These are phyloP conservation scores for Crossocerus cetratus DNA, from an alignment of 2,888 invertebrate species.

Conservation along the genomic window DNA sequence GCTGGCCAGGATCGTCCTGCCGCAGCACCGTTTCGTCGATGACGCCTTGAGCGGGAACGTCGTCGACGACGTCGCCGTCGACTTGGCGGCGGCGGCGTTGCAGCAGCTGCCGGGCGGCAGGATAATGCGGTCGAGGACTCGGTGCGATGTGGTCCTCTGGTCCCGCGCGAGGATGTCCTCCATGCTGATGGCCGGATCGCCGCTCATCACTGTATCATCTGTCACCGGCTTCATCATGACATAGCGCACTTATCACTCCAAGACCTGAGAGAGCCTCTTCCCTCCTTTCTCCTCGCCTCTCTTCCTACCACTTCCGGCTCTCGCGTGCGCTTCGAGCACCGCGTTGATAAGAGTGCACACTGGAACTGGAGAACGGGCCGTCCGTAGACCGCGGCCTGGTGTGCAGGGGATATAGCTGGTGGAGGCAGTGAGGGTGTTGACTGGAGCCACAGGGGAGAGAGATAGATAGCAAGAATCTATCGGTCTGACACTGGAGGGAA, in stretches of 20 bases:
- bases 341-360: background rate
- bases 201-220: slow-evolving; percentile 59
- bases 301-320: too few species aligned
- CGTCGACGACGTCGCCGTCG: slow-evolving; percentile 6
- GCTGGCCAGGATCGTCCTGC: background rate
- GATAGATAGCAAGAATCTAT: too few species aligned
- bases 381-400: too few species aligned
- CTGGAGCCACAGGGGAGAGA: slow-evolving; percentile 13
- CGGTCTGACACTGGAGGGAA: slow-evolving; percentile 45
- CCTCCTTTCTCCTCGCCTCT: too few species aligned
- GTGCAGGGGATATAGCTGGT: too few species aligned
- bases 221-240: slow-evolving; percentile 50
- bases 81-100: too few species aligned
- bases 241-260: slow-evolving; percentile 58
- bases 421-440: background rate
- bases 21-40: slow-evolving; percentile 16
- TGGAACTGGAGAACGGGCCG: background rate
- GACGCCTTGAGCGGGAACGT: slow-evolving; percentile 6
- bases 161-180: slow-evolving; percentile 70
- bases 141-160: slow-evolving; percentile 72
- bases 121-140: slow-evolving; percentile 57
- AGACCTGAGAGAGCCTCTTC: too few species aligned
- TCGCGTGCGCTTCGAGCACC: too few species aligned
- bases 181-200: slow-evolving; percentile 60
- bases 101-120: background rate